Conservation (phyloP, 2,797 vertebrate species). For the Danionella dracula region DNA sequence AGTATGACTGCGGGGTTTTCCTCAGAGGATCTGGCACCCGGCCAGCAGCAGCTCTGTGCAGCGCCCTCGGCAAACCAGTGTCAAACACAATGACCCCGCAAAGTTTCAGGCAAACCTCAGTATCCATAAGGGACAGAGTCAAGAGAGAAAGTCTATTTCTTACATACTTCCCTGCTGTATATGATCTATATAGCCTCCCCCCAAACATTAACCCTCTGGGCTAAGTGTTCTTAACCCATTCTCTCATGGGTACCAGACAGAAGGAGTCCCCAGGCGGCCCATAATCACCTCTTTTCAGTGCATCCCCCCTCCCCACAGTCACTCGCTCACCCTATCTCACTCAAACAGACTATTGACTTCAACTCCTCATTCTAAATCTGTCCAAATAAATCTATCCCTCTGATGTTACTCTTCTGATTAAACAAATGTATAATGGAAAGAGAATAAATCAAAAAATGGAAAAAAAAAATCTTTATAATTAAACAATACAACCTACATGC, state of each 20-base stretch:
- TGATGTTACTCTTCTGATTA: slow-evolving; percentile 14
- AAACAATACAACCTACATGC: too few relatives aligned
- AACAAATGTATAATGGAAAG: too few relatives aligned
- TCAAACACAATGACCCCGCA: slow-evolving; percentile 38
- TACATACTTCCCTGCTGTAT: not conserved
- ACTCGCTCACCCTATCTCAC: not conserved
- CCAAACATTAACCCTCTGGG: slow-evolving; percentile 39
- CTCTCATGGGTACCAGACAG: slow-evolving; percentile 68
- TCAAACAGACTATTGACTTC: not conserved
- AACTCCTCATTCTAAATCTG: slow-evolving; percentile 40
- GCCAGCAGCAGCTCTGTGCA: slow-evolving; percentile 21
- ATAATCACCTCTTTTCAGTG: slow-evolving; percentile 63
- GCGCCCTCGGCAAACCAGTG: slow-evolving; percentile 25
- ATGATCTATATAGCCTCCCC: slow-evolving; percentile 30
- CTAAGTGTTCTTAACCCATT: slow-evolving; percentile 73
- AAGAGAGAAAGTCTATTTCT: not conserved
- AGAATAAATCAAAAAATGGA: too few relatives aligned
- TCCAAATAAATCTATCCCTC: slow-evolving; percentile 33
- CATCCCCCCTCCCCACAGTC: slow-evolving; percentile 29
- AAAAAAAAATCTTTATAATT: too few relatives aligned
- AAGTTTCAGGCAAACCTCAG: slow-evolving; percentile 25
- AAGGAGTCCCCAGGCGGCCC: slow-evolving; percentile 64
- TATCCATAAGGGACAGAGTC: slow-evolving; percentile 31
- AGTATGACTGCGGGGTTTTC: not conserved
- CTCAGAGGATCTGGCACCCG: slow-evolving; percentile 13